A percentile compares a stretch with the other conserved stretches of the same genome.
Conservation (phyloP, 1,140 invertebrate species). For the Zaprionus tsacasi region DNA sequence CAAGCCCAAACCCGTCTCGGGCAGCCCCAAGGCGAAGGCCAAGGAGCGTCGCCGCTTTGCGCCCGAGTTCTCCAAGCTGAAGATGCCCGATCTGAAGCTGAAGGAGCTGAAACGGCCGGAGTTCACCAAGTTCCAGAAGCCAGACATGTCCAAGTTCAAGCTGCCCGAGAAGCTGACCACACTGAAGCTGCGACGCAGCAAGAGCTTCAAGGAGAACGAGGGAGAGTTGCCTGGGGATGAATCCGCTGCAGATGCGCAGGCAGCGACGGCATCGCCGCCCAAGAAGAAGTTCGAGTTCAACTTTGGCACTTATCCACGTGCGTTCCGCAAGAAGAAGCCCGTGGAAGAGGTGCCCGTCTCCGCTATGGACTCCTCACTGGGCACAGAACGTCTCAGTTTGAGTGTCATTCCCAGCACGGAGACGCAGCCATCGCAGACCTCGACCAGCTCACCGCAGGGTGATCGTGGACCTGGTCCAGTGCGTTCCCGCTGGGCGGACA, state of each 20-base stretch:
- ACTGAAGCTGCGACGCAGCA: constrained; percentile 74
- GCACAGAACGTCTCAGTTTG: constrained; percentile 76
- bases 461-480: constrained; percentile 84
- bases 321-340: constrained; percentile 88
- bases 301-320: constrained; percentile 90
- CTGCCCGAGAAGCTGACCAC: constrained; percentile 86
- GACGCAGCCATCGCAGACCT: constrained; percentile 84
- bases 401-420: constrained; percentile 81
- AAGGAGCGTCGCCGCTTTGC: constrained; percentile 80
- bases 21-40: constrained; percentile 76
- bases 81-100: constrained; percentile 86
- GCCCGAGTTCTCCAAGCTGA: constrained; percentile 84
- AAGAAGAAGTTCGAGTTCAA: constrained; percentile 88
- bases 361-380: constrained; percentile 65
- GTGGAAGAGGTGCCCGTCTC: constrained; percentile 75
- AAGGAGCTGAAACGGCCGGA: constrained; percentile 85
- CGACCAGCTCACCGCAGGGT: constrained; percentile 84
- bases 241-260: neutral
- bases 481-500: constrained; percentile 85
- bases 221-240: constrained; percentile 9
- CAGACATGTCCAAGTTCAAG: constrained; percentile 87
- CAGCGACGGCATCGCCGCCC: neutral
- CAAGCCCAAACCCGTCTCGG: constrained; percentile 78
- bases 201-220: constrained; percentile 81
- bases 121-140: constrained; percentile 82